Conservation (phyloP, 2,888 invertebrate genomes). For the Spialia ferax region DNA sequence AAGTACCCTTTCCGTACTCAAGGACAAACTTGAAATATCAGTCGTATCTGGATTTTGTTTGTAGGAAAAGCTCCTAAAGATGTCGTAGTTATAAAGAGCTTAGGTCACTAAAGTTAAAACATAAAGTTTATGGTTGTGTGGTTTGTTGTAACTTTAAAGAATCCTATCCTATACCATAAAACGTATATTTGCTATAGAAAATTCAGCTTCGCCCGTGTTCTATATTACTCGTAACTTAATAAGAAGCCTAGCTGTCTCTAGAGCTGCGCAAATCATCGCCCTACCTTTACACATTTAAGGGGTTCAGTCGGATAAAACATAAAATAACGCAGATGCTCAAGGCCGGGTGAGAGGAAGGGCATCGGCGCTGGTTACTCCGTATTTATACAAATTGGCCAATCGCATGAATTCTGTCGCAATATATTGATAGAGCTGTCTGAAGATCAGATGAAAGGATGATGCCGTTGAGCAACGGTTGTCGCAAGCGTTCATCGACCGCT, state of each 20-base stretch:
- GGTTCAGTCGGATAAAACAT: neutral
- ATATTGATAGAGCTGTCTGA: conserved; percentile 43
- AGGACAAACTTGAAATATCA: neutral
- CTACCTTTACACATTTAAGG: neutral
- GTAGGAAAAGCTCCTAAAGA: neutral
- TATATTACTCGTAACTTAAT: neutral
- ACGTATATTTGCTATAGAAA: too few relatives aligned
- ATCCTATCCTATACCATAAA: too few relatives aligned
- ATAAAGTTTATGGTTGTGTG: too few relatives aligned
- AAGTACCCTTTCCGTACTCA: neutral
- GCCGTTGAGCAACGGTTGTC: conserved; percentile 52
- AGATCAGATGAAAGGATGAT: conserved; percentile 48
- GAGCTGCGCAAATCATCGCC: neutral
- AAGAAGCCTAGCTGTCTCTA: neutral
- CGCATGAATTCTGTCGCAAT: conserved; percentile 44
- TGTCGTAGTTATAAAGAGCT: neutral
- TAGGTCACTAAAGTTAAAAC: neutral
- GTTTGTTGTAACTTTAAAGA: too few relatives aligned
- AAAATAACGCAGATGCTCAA: conserved; percentile 44
- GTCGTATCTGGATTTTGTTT: neutral
- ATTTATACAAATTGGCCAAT: conserved; percentile 46
- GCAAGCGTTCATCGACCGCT: conserved; percentile 53
- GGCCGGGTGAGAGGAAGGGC: conserved; percentile 50
- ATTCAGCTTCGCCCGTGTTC: too few relatives aligned
- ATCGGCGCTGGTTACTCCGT: conserved; percentile 42